Evolutionary conservation across 2,113 vertebrate genomes (phyloP), one percentile per base, ranked within the genome.

Genomic region (Sorex fumeus): DNA sequence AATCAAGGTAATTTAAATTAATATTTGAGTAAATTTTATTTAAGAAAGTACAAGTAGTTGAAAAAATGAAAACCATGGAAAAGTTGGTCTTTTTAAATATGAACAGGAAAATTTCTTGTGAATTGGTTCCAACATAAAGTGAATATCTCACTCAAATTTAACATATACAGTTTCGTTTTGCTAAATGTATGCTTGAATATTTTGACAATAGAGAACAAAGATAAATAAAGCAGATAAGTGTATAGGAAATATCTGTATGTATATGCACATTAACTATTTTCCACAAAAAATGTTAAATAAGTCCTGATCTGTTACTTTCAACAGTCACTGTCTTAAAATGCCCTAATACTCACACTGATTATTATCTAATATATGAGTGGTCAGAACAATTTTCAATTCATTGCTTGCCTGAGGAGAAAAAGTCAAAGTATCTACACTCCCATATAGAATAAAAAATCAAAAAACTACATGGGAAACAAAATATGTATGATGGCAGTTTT

Each of bases 301-400:
- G 45, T 50, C 71, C 66, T 30, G 70, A 8, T 66, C 62, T 85
- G 47, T 43, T 80, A 87, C 87, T 93, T 96, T 8, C 32, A 47
- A 72, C 87, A 78, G 0, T 3, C 25, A 8, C 18, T 70, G 25
- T 6, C 78, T 91, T 91, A 86, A 78, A 88, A 94, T 30, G 25
- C 53, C 50, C 82, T 50, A 93, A 83, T 43, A 95, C 27, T 96
- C 80, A 71, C 18, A 64, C 7, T 87, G 76, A 70, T 83, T 83
- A 95, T 94, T 93, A 96, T 71, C 76, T 92, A 80, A 93, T 96
- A 93, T 95, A 76, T 43, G 50, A 90, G 2, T 92, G 91, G 94
- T 94, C 95, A 95, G 62, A 96, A 93, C 78, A 96, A 94, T 91
- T 89, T 74, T 96, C 93, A 96, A 94, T 95, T 94, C 95, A 95